phyloP scores from a whole-genome alignment of 2,113 vertebrate genomes.

The Hyaena hyaena region DNA sequence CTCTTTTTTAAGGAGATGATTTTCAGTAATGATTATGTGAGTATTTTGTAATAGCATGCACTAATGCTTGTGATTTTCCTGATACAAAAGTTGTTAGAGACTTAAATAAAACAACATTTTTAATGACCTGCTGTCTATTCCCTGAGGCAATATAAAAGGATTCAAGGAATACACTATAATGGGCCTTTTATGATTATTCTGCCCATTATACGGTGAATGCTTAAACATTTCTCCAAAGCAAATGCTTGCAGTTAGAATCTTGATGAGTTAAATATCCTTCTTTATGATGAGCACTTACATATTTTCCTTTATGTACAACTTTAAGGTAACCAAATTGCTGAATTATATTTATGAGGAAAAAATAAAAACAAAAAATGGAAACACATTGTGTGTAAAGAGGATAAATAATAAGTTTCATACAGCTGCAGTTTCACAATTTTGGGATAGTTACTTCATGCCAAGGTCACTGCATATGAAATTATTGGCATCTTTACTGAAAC shows the following conservation, averaged over 20 bases:
- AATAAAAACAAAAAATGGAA: constrained; percentile 1
- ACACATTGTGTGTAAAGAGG: constrained; percentile 40
- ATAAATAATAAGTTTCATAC: constrained; percentile 57
- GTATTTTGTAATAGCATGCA: constrained; percentile 7
- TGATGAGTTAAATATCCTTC: constrained; percentile 64
- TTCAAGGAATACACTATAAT: constrained; percentile 44
- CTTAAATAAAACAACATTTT: constrained; percentile 57
- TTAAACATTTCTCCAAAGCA: constrained; percentile 66
- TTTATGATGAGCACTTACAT: constrained; percentile 14
- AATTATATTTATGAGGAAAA: constrained; percentile 51
- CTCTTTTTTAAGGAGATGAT: neutral
- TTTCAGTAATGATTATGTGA: constrained; percentile 17
- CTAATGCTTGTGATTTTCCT: constrained; percentile 42
- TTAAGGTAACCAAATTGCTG: constrained; percentile 52
- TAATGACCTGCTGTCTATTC: constrained; percentile 59
- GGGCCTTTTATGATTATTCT: constrained; percentile 56
- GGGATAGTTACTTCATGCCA: constrained; percentile 60
- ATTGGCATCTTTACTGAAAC: constrained; percentile 73
- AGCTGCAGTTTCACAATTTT: constrained; percentile 63
- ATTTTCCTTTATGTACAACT: constrained; percentile 47
- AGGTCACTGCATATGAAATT: constrained; percentile 33
- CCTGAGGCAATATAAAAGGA: constrained; percentile 39
- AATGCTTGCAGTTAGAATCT: constrained; percentile 65
- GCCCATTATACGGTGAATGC: constrained; percentile 26
- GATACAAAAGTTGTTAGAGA: neutral